Evolutionary conservation across 2,797 vertebrate genomes (phyloP), one percentile per base, ranked within the genome.

Genomic region (Thunnus albacares): DNA sequence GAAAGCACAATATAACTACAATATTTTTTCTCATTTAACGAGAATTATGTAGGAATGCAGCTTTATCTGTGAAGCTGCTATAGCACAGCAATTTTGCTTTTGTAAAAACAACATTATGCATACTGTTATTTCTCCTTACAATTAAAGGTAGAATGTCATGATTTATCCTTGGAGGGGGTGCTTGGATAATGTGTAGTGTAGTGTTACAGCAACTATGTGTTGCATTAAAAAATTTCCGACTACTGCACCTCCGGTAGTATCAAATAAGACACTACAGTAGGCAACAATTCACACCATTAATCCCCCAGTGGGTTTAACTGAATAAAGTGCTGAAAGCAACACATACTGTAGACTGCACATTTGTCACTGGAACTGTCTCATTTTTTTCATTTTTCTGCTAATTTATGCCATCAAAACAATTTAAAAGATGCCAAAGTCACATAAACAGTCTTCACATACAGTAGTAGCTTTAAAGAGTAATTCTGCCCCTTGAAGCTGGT

Each of bases 401-500:
- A 38, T 2, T 2, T 28, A 28, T 61, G 14, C 7, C n/a, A n/a
- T 66, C 38, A n/a, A 35, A 57, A 30, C 51, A 24, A 71, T 13
- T 22, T 6, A 7, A 67, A 75, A n/a, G 5, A 51, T 33, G 15
- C 26, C 11, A 12, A 18, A 49, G 62, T 14, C 15, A 41, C 18
- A 71, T 53, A 10, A 28, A 59, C 43, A 47, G 35, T 70, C 52
- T 4, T 20, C 58, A 41, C 24, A 20, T 38, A 3, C 8, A 38
- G 35, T 20, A 13, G 49, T 14, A 13, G 12, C 17, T 68, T 38
- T 13, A 71, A 47, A 79, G 71, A 63, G 20, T 14, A 76, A 68
- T 64, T 41, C 14, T 20, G 28, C 67, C 43, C 66, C 10, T 26
- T 1, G 52, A 69, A 20, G 33, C n/a, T 53, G 33, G 65, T 56